These are phyloP conservation scores for Leucoma salicis DNA, from an alignment of 2,888 invertebrate species.

Conservation along the genomic window DNA sequence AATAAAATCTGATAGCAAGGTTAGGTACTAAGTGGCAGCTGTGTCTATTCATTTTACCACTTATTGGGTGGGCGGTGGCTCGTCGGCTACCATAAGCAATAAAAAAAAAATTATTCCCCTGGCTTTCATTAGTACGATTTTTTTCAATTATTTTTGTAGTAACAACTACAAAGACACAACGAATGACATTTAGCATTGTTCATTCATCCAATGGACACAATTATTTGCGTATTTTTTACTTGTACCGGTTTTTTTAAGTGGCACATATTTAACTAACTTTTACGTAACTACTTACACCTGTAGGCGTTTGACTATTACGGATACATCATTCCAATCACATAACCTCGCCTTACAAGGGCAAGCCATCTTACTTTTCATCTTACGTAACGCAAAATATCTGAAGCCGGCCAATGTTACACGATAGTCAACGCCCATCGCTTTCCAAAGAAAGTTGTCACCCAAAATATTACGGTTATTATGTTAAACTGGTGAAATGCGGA, in stretches of 20 bases:
- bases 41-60: too few relatives aligned
- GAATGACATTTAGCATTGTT: too few relatives aligned
- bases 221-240: background rate
- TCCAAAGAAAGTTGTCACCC: constrained; percentile 35
- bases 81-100: too few relatives aligned
- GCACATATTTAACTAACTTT: background rate
- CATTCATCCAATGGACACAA: too few relatives aligned
- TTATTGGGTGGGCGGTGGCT: too few relatives aligned
- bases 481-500: constrained; percentile 35
- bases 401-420: constrained; percentile 14
- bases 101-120: too few relatives aligned
- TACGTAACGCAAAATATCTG: constrained; percentile 23
- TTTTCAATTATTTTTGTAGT: too few relatives aligned
- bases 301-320: background rate
- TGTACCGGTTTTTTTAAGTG: background rate
- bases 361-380: constrained; percentile 16
- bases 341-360: constrained; percentile 3
- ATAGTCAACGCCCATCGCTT: constrained; percentile 15
- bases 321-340: constrained; percentile 3
- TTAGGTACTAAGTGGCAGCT: too few relatives aligned
- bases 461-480: constrained; percentile 26
- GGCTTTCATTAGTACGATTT: too few relatives aligned
- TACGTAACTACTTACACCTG: constrained; percentile 5
- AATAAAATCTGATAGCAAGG: too few relatives aligned
- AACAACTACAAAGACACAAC: too few relatives aligned